These are phyloP conservation scores for Drosophila novamexicana DNA, from an alignment of 1,140 invertebrate genomes.

Conservation along the genomic window DNA sequence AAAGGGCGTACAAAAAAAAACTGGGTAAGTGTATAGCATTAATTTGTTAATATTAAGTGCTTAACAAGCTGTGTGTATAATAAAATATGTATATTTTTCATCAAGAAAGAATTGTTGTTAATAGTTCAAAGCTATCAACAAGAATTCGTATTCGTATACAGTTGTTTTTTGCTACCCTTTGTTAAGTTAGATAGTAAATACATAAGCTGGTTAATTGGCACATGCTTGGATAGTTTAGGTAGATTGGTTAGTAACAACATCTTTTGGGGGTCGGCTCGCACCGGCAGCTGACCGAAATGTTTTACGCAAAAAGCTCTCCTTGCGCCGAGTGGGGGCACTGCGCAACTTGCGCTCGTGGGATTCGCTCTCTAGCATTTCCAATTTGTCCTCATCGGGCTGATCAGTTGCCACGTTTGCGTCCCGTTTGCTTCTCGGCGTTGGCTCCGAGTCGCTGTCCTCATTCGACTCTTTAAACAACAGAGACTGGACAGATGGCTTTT, in stretches of 20 bases:
- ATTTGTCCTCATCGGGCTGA: background rate
- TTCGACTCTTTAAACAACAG: constrained; percentile 29
- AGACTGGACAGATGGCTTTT: constrained; percentile 57
- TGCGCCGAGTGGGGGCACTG: constrained; percentile 56
- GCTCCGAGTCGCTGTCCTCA: constrained; percentile 33
- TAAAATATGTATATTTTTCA: no score
- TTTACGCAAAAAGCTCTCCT: constrained; percentile 83
- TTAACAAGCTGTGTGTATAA: no score
- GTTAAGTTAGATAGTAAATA: constrained; percentile 9
- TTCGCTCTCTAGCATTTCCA: background rate
- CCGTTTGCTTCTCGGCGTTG: background rate
- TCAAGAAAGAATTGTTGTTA: no score
- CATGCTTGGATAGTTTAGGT: constrained; percentile 40
- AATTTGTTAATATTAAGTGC: no score
- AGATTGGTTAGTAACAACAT: constrained; percentile 71
- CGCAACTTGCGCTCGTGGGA: constrained; percentile 14
- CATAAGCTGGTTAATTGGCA: constrained; percentile 13
- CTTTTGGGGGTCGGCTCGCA: constrained; percentile 52
- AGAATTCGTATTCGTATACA: background rate
- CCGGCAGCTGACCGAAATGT: constrained; percentile 75
- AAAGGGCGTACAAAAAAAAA: no score
- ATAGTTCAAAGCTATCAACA: no score
- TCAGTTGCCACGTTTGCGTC: background rate
- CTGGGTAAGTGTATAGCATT: no score
- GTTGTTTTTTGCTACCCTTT: background rate